Evolutionary conservation across 2,888 invertebrate species (phyloP).

Genomic region (Chalcosyrphus nemorum): DNA sequence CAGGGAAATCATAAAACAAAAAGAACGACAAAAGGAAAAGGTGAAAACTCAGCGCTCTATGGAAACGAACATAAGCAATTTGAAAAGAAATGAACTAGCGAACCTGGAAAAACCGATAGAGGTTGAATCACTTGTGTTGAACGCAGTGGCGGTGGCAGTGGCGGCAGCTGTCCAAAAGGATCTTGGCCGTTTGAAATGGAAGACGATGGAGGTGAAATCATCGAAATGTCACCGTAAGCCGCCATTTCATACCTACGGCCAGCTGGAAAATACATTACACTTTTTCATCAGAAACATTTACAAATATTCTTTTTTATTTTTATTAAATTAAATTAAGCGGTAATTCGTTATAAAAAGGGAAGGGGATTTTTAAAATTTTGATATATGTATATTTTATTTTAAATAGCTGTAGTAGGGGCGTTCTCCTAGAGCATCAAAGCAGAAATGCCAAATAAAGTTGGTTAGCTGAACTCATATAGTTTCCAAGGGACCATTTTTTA

Average conservation of each 20-base stretch:
- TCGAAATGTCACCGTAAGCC: slow-evolving; percentile 82
- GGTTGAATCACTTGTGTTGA: slow-evolving; percentile 83
- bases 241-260: slow-evolving; percentile 82
- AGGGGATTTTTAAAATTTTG: no score
- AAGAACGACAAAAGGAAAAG: slow-evolving; percentile 21
- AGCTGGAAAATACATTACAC: slow-evolving; percentile 76
- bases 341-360: no score
- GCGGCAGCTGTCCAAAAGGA: slow-evolving; percentile 82
- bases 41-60: slow-evolving; percentile 28
- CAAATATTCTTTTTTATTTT: no score
- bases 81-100: slow-evolving; percentile 30
- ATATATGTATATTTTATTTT: no score
- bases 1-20: slow-evolving; percentile 23
- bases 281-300: no score
- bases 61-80: slow-evolving; percentile 34
- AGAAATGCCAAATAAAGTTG: no score
- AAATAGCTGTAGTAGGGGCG: no score
- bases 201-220: slow-evolving; percentile 83
- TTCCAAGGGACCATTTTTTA: no score
- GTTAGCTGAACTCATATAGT: no score
- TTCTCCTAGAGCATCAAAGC: no score
- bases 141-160: slow-evolving; percentile 83
- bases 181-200: slow-evolving; percentile 83
- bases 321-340: no score
- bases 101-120: slow-evolving; percentile 83